Conservation (phyloP, 2,888 invertebrate species). For the Hoplodrina blanda region DNA sequence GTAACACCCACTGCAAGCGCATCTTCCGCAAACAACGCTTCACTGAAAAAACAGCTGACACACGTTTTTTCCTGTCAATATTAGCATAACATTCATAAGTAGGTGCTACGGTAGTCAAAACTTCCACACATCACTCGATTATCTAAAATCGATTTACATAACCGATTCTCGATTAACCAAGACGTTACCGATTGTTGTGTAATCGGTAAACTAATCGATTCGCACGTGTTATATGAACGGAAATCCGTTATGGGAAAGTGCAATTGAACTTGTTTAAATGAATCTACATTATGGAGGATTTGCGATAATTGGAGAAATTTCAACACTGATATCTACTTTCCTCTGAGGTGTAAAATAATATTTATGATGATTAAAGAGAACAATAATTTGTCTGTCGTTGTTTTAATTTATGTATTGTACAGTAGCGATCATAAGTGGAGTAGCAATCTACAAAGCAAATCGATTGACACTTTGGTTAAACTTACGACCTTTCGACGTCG, state of each 20-base stretch:
- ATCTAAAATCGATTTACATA: slow-evolving; percentile 61
- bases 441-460: too few species aligned
- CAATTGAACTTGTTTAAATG: slow-evolving; percentile 21
- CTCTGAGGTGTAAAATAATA: not conserved
- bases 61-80: not conserved
- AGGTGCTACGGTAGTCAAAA: slow-evolving; percentile 15
- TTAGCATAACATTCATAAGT: slow-evolving; percentile 4
- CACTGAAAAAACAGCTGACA: slow-evolving; percentile 4
- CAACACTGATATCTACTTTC: not conserved
- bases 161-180: slow-evolving; percentile 52
- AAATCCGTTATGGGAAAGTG: slow-evolving; percentile 48
- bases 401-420: not conserved
- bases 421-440: too few species aligned
- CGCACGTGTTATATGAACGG: slow-evolving; percentile 63
- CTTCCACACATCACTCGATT: slow-evolving; percentile 28
- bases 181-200: slow-evolving; percentile 49
- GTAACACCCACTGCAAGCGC: too few species aligned
- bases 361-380: not conserved
- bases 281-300: slow-evolving; percentile 5
- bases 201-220: slow-evolving; percentile 62
- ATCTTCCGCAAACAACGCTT: too few species aligned
- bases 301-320: slow-evolving; percentile 16
- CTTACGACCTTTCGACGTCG: too few species aligned
- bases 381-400: not conserved
- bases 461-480: too few species aligned